phyloP scores from a whole-genome alignment of 2,113 vertebrate species.

The Eubucco bourcierii region DNA sequence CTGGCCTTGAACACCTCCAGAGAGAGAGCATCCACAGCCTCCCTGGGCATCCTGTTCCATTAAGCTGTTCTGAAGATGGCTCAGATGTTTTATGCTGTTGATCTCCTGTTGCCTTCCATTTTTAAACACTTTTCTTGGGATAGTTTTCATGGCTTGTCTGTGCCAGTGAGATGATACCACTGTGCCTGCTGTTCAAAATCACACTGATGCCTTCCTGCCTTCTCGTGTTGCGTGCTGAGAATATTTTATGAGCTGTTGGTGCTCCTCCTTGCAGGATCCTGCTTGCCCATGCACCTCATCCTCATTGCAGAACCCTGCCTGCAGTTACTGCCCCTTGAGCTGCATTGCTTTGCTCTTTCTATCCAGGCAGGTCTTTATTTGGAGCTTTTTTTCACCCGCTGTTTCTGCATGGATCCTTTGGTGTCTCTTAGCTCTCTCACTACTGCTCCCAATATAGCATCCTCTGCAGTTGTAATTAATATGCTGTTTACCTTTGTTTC shows the following conservation, averaged over 20 bases:
- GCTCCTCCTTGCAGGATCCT: not conserved
- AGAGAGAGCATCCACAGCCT: too few species aligned
- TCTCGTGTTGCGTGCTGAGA: not conserved
- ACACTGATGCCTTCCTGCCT: not conserved
- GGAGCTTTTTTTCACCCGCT: not conserved
- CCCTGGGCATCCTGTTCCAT: too few species aligned
- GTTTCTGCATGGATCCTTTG: not conserved
- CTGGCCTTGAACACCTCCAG: too few species aligned
- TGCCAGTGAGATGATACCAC: not conserved
- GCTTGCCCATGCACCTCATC: not conserved
- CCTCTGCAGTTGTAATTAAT: constrained; percentile 24
- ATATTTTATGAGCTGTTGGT: not conserved
- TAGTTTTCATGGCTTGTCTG: not conserved
- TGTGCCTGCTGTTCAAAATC: not conserved
- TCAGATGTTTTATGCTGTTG: not conserved
- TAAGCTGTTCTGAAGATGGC: not conserved
- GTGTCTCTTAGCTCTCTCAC: not conserved
- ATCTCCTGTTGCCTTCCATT: not conserved
- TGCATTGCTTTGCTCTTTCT: not conserved
- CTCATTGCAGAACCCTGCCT: not conserved
- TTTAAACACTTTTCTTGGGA: not conserved
- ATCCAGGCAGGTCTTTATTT: not conserved
- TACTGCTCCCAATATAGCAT: constrained; percentile 25
- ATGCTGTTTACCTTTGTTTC: constrained; percentile 54
- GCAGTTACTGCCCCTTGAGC: not conserved